Base-by-base conservation (phyloP, 2,797 vertebrate species). In the Acropternis orthonyx region DNA sequence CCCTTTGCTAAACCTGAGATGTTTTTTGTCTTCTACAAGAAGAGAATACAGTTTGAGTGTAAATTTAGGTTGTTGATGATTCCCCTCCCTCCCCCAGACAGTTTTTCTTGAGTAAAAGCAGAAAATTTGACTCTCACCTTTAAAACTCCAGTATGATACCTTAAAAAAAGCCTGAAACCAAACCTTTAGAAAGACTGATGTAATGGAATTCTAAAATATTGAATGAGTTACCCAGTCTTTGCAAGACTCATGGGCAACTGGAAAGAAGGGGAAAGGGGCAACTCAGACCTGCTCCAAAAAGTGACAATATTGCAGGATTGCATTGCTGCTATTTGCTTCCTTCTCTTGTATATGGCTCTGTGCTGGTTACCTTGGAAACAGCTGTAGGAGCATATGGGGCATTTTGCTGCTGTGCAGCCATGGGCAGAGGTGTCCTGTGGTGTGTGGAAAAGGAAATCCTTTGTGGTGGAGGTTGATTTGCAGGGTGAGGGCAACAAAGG, bases 321-420 rank as follows among this genome's bases (percentile, higher is more conserved):
- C 7, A 3, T 78, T 74, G 75, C 76, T 93, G 91, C 84, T 94
- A 18, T 94, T 97, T 94, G 86, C 94, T 73, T 87, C 80, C 69
- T 83, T 94, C 69, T 27, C 76, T 86, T 97, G 94, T 96, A 95
- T 97, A 96, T 51, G 74, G 96, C 93, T 97, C 95, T 0, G 13
- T 89, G 96, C 93, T 74, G 61, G 98, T 98, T 98, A 97, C 98
- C 98, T 97, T 98, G 98, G 98, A 97, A 98, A 98, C 98, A 97
- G 93, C 85, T 86, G 96, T 94, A 97, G 95, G 96, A 97, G 88
- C 76, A 86, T 95, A 96, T 88, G 93, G 79, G 83, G 93, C 55
- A 97, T 94, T 88, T 96, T 86, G 97, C 97, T 97, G 97, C 94
- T 97, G 72, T 96, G 77, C 74, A 89, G 80, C 89, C 30, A 34